phyloP scores from a whole-genome alignment of 2,113 vertebrate genomes.

The Romanogobio albipinnatus region DNA sequence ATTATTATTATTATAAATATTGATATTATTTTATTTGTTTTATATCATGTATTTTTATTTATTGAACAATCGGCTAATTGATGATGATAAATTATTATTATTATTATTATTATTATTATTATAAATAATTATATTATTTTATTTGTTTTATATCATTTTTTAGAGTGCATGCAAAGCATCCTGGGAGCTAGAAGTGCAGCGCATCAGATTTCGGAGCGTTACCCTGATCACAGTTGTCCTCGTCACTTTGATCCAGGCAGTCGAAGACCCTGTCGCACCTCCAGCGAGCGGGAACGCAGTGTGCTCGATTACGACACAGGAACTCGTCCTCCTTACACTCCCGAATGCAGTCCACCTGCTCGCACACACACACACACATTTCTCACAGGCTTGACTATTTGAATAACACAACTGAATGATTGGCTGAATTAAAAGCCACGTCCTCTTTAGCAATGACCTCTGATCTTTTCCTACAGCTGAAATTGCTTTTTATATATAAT shows the following conservation, averaged over 20 bases:
- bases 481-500: constrained; percentile 50
- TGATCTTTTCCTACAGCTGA: constrained; percentile 21
- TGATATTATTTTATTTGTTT: too few species aligned
- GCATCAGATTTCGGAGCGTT: neutral
- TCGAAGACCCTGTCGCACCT: constrained; percentile 83
- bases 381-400: neutral
- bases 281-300: constrained; percentile 83
- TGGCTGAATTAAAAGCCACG: constrained; percentile 26
- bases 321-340: constrained; percentile 85
- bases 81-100: too few species aligned
- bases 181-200: neutral
- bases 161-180: neutral
- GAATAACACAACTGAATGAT: constrained; percentile 4
- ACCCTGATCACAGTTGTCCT: constrained; percentile 82
- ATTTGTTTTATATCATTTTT: too few species aligned
- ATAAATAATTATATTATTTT: too few species aligned
- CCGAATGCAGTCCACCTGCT: constrained; percentile 82
- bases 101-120: too few species aligned
- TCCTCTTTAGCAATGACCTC: constrained; percentile 24
- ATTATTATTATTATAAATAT: too few species aligned
- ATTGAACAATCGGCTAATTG: neutral
- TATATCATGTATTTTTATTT: neutral
- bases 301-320: constrained; percentile 82
- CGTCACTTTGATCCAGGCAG: constrained; percentile 86
- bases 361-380: constrained; percentile 18